phyloP scores from a whole-genome alignment of 2,797 vertebrate species.

The Chelidonichthys spinosus region DNA sequence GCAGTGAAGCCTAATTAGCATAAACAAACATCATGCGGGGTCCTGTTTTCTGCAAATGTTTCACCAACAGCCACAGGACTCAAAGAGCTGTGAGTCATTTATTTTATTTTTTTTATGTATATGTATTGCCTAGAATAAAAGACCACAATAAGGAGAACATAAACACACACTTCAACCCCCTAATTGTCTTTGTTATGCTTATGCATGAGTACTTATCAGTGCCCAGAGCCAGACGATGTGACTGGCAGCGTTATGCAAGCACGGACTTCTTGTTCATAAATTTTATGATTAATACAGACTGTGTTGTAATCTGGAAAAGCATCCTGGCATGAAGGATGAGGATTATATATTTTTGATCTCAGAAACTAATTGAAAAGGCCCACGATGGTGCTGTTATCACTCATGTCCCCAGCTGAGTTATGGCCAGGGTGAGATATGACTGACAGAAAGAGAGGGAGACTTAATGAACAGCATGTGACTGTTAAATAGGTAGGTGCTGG shows the following conservation, averaged over 20 bases:
- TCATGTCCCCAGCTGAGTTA: conserved; percentile 74
- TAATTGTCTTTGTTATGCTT: conserved; percentile 71
- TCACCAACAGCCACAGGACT: conserved; percentile 24
- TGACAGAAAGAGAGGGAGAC: conserved; percentile 70
- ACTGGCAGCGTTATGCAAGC: conserved; percentile 70
- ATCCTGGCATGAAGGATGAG: conserved; percentile 81
- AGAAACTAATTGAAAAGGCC: conserved; percentile 81
- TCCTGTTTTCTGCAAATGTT: conserved; percentile 42
- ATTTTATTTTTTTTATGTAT: conserved; percentile 10
- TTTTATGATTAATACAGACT: conserved; percentile 79
- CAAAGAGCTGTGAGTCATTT: conserved; percentile 41
- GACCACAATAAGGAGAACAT: conserved; percentile 39
- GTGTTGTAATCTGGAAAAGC: conserved; percentile 76
- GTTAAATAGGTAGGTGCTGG: conserved; percentile 75
- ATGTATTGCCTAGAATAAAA: conserved; percentile 57
- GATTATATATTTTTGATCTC: conserved; percentile 78
- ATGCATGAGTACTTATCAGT: conserved; percentile 60
- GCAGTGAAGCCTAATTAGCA: conserved; percentile 35
- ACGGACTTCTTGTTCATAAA: conserved; percentile 73
- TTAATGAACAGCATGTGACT: conserved; percentile 78
- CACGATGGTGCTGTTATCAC: conserved; percentile 73
- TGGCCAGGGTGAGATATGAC: conserved; percentile 76
- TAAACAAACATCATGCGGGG: conserved; percentile 33
- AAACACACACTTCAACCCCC: conserved; percentile 44
- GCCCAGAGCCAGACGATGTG: conserved; percentile 65